Evolutionary conservation across 1,140 invertebrate genomes (phyloP).

Genomic region (Oryctes rhinoceros): DNA sequence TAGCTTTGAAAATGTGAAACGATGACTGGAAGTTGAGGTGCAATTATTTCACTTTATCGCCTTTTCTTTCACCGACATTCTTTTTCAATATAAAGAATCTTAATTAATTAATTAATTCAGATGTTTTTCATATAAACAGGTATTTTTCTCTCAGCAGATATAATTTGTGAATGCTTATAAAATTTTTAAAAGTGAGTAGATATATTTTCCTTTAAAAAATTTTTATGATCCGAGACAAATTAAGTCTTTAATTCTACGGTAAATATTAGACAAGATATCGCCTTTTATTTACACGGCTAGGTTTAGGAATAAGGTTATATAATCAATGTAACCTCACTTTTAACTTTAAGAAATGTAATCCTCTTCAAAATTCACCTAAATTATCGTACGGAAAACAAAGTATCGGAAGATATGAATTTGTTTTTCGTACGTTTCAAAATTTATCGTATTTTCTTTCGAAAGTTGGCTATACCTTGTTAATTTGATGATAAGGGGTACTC

Average conservation of each 20-base stretch:
- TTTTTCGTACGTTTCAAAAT: background rate
- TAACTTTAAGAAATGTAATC: background rate
- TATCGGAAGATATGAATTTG: background rate
- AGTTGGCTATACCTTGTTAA: constrained; percentile 18
- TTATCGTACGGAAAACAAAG: too few species aligned
- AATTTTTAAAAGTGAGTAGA: constrained; percentile 46
- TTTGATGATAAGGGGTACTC: constrained; percentile 48
- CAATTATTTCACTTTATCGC: constrained; percentile 6
- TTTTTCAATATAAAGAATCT: background rate
- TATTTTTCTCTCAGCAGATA: background rate
- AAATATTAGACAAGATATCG: background rate
- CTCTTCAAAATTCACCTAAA: background rate
- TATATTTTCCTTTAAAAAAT: constrained; percentile 43
- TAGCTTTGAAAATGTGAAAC: constrained; percentile 36
- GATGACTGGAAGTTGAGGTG: background rate
- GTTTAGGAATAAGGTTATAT: background rate
- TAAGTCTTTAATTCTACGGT: background rate
- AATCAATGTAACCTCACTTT: background rate
- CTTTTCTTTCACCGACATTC: background rate
- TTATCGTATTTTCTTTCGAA: constrained; percentile 31
- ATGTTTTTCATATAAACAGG: background rate
- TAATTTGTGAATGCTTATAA: constrained; percentile 10
- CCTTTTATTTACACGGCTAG: background rate
- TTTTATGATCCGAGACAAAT: background rate
- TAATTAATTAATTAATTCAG: too few species aligned